These are phyloP conservation scores for Brachionus manjavacas DNA, from an alignment of 1,140 invertebrate species.

Conservation along the genomic window DNA sequence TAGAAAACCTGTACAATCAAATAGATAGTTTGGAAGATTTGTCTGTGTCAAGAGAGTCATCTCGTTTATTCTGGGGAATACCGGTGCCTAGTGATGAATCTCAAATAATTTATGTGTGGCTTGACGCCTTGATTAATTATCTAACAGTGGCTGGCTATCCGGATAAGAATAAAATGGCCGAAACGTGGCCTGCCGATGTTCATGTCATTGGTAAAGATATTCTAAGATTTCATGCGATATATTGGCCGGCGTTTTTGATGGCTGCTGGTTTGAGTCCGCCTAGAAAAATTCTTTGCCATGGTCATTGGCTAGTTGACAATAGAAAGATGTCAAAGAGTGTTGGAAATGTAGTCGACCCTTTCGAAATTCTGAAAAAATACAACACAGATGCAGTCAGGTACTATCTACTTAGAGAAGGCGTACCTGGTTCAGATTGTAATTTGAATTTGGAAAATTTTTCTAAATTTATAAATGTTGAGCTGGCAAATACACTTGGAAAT, in stretches of 20 bases:
- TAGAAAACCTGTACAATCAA: slow-evolving; percentile 47
- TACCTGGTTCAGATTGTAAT: slow-evolving; percentile 24
- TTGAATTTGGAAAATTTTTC: slow-evolving; percentile 65
- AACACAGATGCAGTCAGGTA: slow-evolving; percentile 76
- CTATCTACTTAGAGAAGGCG: slow-evolving; percentile 70
- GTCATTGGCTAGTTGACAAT: slow-evolving; percentile 86
- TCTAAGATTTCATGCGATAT: slow-evolving; percentile 89
- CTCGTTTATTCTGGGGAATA: slow-evolving; percentile 38
- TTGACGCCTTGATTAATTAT: slow-evolving; percentile 94
- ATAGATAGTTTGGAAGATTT: slow-evolving; percentile 67
- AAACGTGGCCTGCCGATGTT: slow-evolving; percentile 74
- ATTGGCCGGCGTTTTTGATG: slow-evolving; percentile 98
- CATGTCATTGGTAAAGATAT: slow-evolving; percentile 98
- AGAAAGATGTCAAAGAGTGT: slow-evolving; percentile 95
- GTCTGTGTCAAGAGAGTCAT: slow-evolving; percentile 31
- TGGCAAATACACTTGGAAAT: slow-evolving; percentile 88
- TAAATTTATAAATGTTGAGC: slow-evolving; percentile 76
- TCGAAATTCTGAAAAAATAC: slow-evolving; percentile 55
- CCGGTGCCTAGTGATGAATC: slow-evolving; percentile 64
- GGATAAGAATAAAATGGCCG: slow-evolving; percentile 47
- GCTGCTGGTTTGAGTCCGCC: slow-evolving; percentile 74
- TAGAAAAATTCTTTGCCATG: slow-evolving; percentile 75
- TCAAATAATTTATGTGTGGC: slow-evolving; percentile 95
- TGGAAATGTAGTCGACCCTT: slow-evolving; percentile 75
- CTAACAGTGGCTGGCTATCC: slow-evolving; percentile 80